Evolutionary conservation across 2,797 vertebrate species (phyloP).

Genomic region (Chaetophractus vellerosus): DNA sequence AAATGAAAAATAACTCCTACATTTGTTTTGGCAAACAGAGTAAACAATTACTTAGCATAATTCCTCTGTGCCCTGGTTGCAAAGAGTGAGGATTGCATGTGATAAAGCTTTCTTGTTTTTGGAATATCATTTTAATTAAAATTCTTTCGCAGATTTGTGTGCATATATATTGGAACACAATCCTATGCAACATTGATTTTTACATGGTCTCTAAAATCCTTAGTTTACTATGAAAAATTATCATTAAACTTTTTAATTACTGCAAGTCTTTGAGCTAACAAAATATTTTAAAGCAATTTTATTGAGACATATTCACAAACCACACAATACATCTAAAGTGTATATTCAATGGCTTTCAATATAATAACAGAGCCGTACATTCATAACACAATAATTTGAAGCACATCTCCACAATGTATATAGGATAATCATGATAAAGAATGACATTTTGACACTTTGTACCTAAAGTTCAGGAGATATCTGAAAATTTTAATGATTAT

Average conservation of each 20-base stretch:
- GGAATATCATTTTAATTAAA: constrained; percentile 22
- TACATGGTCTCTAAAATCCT: constrained; percentile 17
- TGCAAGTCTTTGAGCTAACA: constrained; percentile 55
- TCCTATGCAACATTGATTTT: not conserved
- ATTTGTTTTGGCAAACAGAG: not conserved
- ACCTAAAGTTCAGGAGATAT: constrained; percentile 68
- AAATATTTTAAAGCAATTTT: constrained; percentile 58
- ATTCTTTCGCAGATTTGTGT: not conserved
- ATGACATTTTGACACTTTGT: constrained; percentile 70
- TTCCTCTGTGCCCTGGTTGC: not conserved
- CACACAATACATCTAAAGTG: too few species aligned
- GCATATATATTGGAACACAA: not conserved
- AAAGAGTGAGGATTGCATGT: not conserved
- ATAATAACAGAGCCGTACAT: too few species aligned
- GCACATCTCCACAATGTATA: constrained; percentile 1
- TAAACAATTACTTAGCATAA: constrained; percentile 17
- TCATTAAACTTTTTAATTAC: constrained; percentile 59
- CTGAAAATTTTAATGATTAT: constrained; percentile 79
- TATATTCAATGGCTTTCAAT: too few species aligned
- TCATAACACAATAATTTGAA: constrained; percentile 76
- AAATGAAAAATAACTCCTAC: not conserved
- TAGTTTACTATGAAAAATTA: constrained; percentile 42
- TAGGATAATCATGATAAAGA: constrained; percentile 60
- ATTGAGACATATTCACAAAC: too few species aligned
- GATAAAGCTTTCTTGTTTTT: not conserved